Percentiles rank a stretch among this genome's conserved stretches.
phyloP scores from a whole-genome alignment of 2,888 invertebrate genomes.

The Polymixis flavicincta region DNA sequence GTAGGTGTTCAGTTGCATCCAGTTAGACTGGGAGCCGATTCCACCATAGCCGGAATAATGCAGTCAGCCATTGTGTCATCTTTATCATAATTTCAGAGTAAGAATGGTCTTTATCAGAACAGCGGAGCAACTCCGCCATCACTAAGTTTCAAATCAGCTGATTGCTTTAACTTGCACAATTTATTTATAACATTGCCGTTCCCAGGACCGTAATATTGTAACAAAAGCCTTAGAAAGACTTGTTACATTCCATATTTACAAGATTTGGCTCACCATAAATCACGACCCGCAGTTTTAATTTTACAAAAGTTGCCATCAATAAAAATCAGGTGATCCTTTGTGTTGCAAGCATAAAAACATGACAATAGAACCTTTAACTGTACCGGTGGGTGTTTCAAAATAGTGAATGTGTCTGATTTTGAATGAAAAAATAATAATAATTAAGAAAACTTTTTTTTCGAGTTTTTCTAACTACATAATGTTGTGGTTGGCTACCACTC shows the following conservation, averaged over 20 bases:
- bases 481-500: not conserved
- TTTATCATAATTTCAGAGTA: not conserved
- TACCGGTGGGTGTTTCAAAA: constrained; percentile 9
- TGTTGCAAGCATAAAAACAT: constrained; percentile 46
- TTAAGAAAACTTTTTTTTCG: not conserved
- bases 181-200: not conserved
- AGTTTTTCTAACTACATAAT: not conserved
- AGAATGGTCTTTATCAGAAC: not conserved
- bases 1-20: too few species aligned
- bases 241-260: constrained; percentile 28
- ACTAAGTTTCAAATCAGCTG: constrained; percentile 13
- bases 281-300: constrained; percentile 24
- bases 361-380: constrained; percentile 40
- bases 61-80: too few species aligned
- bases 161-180: not conserved
- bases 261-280: constrained; percentile 28
- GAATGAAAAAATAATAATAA: not conserved
- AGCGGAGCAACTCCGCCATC: not conserved
- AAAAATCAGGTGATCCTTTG: constrained; percentile 60
- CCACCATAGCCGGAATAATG: too few species aligned
- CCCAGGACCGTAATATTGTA: constrained; percentile 6
- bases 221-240: not conserved
- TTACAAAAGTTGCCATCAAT: constrained; percentile 46
- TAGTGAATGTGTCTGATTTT: constrained; percentile 6
- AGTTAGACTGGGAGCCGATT: too few species aligned